Conservation (phyloP, 53 echinoderm and acorn worm genomes). For the Echinometra lucunter region DNA sequence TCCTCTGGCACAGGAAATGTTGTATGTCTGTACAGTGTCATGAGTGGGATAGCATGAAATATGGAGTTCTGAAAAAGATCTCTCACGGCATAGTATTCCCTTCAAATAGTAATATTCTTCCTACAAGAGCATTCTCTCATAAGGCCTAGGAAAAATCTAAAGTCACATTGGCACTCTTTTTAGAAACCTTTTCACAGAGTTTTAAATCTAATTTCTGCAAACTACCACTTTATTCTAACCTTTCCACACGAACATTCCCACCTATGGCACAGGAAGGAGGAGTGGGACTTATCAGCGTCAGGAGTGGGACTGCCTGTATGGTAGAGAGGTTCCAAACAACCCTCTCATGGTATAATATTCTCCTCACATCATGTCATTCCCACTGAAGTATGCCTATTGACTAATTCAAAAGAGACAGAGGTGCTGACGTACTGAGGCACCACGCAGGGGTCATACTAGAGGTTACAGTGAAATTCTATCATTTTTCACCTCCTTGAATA, state of each 20-base stretch:
- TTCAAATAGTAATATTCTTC: background rate
- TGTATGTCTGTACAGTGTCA: too few relatives aligned
- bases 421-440: background rate
- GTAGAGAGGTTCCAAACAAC: constrained; percentile 9
- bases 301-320: background rate
- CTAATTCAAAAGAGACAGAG: background rate
- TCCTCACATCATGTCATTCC: constrained; percentile 12
- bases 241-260: background rate
- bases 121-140: background rate
- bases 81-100: too few relatives aligned
- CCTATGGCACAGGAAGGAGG: background rate
- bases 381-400: background rate
- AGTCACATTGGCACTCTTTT: background rate
- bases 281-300: background rate
- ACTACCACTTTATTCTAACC: background rate
- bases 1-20: too few relatives aligned
- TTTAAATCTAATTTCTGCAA: background rate
- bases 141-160: background rate
- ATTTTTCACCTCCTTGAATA: background rate
- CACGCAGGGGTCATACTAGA: background rate
- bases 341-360: constrained; percentile 37
- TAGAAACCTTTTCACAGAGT: background rate
- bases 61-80: too few relatives aligned
- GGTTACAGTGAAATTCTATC: constrained; percentile 36
- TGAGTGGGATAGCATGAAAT: too few relatives aligned